Percentiles rank a stretch among this genome's conserved stretches.
phyloP scores from a whole-genome alignment of 2,888 invertebrate species.

The Oscheius sp. region DNA sequence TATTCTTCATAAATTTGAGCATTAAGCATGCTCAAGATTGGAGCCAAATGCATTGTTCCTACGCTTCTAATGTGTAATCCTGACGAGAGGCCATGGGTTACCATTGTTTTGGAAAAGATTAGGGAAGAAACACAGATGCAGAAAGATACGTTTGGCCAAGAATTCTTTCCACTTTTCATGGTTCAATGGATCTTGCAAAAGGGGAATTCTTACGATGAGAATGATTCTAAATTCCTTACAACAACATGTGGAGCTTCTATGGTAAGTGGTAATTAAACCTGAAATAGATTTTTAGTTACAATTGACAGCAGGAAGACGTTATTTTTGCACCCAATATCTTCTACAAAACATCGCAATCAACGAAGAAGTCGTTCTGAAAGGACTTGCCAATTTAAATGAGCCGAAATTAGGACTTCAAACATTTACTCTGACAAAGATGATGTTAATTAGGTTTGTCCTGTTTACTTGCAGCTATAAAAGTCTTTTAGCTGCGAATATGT shows the following conservation, averaged over 20 bases:
- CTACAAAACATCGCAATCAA: neutral
- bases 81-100: neutral
- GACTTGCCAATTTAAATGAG: neutral
- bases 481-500: conserved; percentile 32
- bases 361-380: neutral
- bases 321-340: neutral
- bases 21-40: conserved; percentile 7
- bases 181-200: conserved; percentile 7
- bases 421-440: neutral
- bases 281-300: neutral
- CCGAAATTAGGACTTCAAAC: neutral
- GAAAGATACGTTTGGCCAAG: conserved; percentile 3
- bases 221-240: neutral
- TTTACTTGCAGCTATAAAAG: neutral
- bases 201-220: neutral
- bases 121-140: neutral
- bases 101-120: neutral
- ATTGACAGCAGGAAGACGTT: neutral
- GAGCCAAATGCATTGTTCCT: neutral
- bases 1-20: neutral
- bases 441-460: conserved; percentile 3
- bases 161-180: conserved; percentile 12
- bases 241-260: conserved; percentile 3
- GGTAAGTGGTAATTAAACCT: neutral
- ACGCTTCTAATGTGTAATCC: conserved; percentile 3